A percentile compares a stretch with the other conserved stretches of the same genome.
phyloP scores from a whole-genome alignment of 2,888 invertebrate species.

The Xestia sexstrigata region DNA sequence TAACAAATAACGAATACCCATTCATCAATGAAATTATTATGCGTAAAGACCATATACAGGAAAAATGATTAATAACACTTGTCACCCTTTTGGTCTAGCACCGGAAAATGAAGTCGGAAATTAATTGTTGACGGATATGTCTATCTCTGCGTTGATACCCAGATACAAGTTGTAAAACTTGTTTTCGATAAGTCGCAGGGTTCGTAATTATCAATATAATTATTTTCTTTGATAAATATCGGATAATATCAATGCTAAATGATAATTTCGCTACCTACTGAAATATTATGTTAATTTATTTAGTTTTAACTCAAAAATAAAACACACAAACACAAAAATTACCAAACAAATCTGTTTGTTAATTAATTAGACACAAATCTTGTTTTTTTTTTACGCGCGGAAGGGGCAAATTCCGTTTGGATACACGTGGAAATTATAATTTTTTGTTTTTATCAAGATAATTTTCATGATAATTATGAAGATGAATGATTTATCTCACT shows the following conservation, averaged over 20 bases:
- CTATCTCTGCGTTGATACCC: background rate
- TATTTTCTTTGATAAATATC: no score
- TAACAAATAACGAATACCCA: background rate
- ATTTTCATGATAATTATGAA: no score
- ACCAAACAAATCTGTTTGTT: background rate
- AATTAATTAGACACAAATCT: background rate
- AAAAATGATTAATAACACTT: slow-evolving; percentile 1
- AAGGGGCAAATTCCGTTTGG: background rate
- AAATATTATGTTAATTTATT: background rate
- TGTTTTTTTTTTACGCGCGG: background rate
- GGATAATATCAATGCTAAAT: no score
- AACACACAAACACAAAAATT: no score
- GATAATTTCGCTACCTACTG: no score
- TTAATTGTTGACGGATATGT: background rate
- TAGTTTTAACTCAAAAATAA: background rate
- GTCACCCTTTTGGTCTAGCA: background rate
- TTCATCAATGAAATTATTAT: slow-evolving; percentile 15
- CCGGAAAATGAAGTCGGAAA: background rate
- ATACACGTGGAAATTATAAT: no score
- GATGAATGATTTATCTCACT: background rate
- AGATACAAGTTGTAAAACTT: background rate
- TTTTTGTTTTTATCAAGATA: background rate
- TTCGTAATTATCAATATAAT: background rate
- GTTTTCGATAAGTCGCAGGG: background rate
- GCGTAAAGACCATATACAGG: background rate